These are phyloP conservation scores for Lichenostomus cassidix DNA, from an alignment of 2,113 vertebrate species.

Conservation along the genomic window DNA sequence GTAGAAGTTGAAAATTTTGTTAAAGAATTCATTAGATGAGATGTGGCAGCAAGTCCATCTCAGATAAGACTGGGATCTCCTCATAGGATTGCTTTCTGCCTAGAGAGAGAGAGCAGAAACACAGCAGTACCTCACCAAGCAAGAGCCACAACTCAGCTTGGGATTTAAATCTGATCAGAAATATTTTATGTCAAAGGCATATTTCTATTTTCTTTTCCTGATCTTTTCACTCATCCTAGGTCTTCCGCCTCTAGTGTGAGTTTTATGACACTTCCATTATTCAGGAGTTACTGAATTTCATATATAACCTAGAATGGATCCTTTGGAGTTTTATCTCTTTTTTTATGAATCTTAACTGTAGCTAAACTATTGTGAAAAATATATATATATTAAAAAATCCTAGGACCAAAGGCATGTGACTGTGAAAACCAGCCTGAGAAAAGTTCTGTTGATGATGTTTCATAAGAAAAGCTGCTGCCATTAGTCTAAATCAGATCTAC, in stretches of 20 bases:
- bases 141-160: background rate
- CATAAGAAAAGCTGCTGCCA: background rate
- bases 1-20: background rate
- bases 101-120: background rate
- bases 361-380: rapidly evolving
- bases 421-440: background rate
- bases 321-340: background rate
- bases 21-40: background rate
- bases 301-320: background rate
- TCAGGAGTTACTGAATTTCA: background rate
- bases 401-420: background rate
- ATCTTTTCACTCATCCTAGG: background rate
- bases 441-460: background rate
- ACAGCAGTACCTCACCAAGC: background rate
- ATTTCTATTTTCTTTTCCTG: background rate
- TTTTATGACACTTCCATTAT: background rate
- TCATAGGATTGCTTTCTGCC: background rate
- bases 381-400: too few species aligned
- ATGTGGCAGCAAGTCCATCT: background rate
- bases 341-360: background rate
- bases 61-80: background rate
- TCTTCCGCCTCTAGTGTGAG: background rate
- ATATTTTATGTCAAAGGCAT: background rate
- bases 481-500: background rate
- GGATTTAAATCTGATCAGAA: background rate